Evolutionary conservation across 2,113 vertebrate species (phyloP).

Genomic region (Crocuta crocuta): DNA sequence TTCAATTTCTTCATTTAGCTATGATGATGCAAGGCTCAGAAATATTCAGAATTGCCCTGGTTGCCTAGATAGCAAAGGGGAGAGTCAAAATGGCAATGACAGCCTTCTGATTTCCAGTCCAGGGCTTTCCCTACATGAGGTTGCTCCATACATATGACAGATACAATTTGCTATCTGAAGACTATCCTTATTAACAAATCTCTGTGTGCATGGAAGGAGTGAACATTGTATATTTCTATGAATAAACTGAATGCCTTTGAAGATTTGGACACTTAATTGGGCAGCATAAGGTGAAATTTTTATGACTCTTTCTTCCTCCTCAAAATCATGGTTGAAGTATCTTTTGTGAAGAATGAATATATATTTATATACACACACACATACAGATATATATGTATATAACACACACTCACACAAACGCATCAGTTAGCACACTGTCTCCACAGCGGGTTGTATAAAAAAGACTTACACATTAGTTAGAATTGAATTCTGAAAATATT

Average conservation of each 20-base stretch:
- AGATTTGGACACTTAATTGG: neutral
- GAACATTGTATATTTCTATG: neutral
- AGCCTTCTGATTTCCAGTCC: neutral
- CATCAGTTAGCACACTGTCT: neutral
- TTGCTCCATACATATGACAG: neutral
- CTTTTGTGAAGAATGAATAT: neutral
- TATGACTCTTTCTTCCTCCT: neutral
- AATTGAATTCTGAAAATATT: constrained; percentile 13
- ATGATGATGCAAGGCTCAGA: neutral
- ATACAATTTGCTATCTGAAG: neutral
- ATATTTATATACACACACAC: neutral
- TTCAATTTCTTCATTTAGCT: neutral
- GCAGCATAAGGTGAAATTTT: neutral
- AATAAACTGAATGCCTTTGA: neutral
- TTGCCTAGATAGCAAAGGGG: neutral
- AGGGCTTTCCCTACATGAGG: neutral
- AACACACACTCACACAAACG: neutral
- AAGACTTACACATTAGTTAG: neutral
- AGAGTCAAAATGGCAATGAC: no score
- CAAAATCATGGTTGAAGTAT: neutral
- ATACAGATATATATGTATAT: neutral
- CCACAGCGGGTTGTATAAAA: neutral
- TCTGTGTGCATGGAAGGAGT: neutral
- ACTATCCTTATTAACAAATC: neutral
- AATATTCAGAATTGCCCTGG: neutral